Evolutionary conservation across 2,797 vertebrate genomes (phyloP).

Genomic region (Epinephelus coioides): DNA sequence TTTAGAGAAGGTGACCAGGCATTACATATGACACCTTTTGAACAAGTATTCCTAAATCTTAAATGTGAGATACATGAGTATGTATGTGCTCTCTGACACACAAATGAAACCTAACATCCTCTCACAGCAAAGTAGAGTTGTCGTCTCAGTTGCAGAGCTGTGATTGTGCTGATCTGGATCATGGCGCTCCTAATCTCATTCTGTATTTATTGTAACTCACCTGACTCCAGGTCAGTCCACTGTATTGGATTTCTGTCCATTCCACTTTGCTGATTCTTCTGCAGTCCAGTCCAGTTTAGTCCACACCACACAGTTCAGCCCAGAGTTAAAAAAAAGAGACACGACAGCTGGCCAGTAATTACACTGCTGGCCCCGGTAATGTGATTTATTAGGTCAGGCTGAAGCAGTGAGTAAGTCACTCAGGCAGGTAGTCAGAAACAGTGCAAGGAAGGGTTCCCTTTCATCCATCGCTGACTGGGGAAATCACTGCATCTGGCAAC

Average conservation of each 20-base stretch:
- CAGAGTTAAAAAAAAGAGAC: slow-evolving; percentile 4
- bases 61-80: neutral
- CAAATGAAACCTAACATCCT: slow-evolving; percentile 12
- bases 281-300: slow-evolving; percentile 14
- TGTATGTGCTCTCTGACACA: neutral
- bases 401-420: slow-evolving; percentile 38
- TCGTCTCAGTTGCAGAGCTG: neutral
- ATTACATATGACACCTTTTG: no score
- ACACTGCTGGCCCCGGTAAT: slow-evolving; percentile 42
- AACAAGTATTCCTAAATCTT: neutral
- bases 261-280: slow-evolving; percentile 31
- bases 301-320: neutral
- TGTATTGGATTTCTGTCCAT: slow-evolving; percentile 46
- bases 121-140: slow-evolving; percentile 30
- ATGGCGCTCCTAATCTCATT: neutral
- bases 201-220: slow-evolving; percentile 22
- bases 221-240: slow-evolving; percentile 21
- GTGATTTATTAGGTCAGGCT: slow-evolving; percentile 61
- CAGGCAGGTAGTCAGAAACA: slow-evolving; percentile 25
- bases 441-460: neutral
- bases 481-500: slow-evolving; percentile 30
- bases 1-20: no score
- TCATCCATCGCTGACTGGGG: neutral
- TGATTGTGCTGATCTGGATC: neutral
- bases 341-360: slow-evolving; percentile 44